These are phyloP conservation scores for Drosophila meridiana DNA, from an alignment of 2,888 invertebrate genomes.

Conservation along the genomic window DNA sequence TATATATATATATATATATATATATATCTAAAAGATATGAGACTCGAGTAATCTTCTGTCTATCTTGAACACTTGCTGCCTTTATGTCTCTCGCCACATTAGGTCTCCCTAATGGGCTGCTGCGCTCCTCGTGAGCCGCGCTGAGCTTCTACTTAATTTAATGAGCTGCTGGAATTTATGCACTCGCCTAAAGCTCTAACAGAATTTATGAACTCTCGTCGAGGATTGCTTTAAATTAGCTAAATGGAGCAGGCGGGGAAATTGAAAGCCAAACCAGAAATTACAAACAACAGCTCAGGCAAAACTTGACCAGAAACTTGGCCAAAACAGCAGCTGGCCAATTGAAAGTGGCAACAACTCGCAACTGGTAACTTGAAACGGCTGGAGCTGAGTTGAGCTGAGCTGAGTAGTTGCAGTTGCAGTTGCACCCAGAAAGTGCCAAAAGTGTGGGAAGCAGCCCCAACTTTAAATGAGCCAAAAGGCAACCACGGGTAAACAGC, in stretches of 20 bases:
- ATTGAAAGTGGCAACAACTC: conserved; percentile 45
- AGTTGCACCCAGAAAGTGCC: conserved; percentile 22
- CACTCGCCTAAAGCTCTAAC: conserved; percentile 6
- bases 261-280: conserved; percentile 40
- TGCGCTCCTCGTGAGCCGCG: not conserved
- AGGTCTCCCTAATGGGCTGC: not conserved
- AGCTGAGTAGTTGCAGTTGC: conserved; percentile 13
- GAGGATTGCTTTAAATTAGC: conserved; percentile 33
- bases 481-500: conserved; percentile 11
- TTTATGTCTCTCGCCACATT: conserved; percentile 11
- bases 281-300: conserved; percentile 27
- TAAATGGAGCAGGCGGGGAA: conserved; percentile 36
- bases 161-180: conserved; percentile 23
- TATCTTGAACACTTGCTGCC: not conserved
- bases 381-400: conserved; percentile 14
- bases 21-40: too few species aligned
- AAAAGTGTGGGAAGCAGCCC: conserved; percentile 13
- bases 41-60: too few species aligned
- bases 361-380: conserved; percentile 17
- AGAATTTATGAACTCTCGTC: conserved; percentile 35
- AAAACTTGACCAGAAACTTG: conserved; percentile 12
- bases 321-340: conserved; percentile 28
- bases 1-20: too few species aligned
- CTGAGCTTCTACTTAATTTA: conserved; percentile 11
- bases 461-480: conserved; percentile 38